phyloP scores from a whole-genome alignment of 2,888 invertebrate genomes.

The Copidosoma aretas region DNA sequence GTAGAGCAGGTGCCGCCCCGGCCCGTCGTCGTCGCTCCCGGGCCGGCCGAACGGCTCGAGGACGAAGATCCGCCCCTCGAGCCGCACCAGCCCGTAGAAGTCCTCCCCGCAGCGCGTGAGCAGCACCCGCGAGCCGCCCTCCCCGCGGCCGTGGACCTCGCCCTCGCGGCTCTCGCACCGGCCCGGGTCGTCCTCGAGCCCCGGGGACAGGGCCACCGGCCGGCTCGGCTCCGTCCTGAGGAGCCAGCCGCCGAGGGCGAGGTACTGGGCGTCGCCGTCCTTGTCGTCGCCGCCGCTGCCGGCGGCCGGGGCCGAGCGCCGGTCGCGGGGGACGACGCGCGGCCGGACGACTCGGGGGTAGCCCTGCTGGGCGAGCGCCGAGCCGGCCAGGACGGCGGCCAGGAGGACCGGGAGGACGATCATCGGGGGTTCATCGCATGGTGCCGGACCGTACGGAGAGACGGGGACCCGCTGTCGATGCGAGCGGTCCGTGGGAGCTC shows the following conservation, averaged over 20 bases:
- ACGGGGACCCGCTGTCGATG: too few relatives aligned
- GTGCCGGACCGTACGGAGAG: too few relatives aligned
- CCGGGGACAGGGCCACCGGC: background rate
- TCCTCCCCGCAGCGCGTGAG: slow-evolving; percentile 66
- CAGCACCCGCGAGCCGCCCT: slow-evolving; percentile 55
- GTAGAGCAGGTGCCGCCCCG: slow-evolving; percentile 51
- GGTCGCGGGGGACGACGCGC: slow-evolving; percentile 42
- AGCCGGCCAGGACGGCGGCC: background rate
- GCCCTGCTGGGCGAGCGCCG: background rate
- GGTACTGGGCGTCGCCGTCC: slow-evolving; percentile 31
- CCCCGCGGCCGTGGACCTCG: slow-evolving; percentile 13
- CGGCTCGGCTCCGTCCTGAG: slow-evolving; percentile 45
- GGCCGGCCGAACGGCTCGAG: slow-evolving; percentile 66
- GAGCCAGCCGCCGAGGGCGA: slow-evolving; percentile 52
- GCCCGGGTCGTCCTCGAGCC: background rate
- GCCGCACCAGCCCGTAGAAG: slow-evolving; percentile 66
- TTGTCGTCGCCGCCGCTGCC: slow-evolving; percentile 3
- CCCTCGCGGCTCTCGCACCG: slow-evolving; percentile 35
- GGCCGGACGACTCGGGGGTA: slow-evolving; percentile 49
- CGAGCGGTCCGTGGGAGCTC: too few relatives aligned
- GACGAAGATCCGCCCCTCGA: slow-evolving; percentile 62
- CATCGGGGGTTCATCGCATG: background rate
- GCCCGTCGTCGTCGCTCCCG: too few relatives aligned
- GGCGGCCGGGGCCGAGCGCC: slow-evolving; percentile 31
- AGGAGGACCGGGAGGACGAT: background rate